phyloP scores from a whole-genome alignment of 2,888 invertebrate species.

The Tetramorium bicarinatum region DNA sequence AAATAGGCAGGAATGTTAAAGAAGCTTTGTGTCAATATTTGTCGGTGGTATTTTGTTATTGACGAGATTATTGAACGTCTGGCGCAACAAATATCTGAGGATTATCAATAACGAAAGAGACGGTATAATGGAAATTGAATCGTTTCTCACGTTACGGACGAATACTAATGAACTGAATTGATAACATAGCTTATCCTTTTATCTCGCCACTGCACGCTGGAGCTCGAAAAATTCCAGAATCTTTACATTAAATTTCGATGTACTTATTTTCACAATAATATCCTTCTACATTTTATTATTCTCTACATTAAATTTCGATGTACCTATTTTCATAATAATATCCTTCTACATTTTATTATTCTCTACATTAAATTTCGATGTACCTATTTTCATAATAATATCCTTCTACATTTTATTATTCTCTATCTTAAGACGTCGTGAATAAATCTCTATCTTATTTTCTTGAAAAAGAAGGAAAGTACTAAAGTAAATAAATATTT shows the following conservation, averaged over 20 bases:
- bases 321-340: not conserved
- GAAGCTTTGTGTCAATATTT: constrained; percentile 46
- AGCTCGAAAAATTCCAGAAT: not conserved
- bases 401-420: not conserved
- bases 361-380: not conserved
- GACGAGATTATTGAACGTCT: constrained; percentile 41
- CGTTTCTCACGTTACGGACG: not conserved
- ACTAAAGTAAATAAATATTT: not conserved
- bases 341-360: too few species aligned
- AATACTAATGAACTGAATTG: constrained; percentile 6
- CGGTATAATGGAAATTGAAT: constrained; percentile 26
- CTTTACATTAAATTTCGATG: not conserved
- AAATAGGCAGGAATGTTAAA: constrained; percentile 25
- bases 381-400: not conserved
- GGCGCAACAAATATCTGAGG: constrained; percentile 17
- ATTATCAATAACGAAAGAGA: constrained; percentile 21
- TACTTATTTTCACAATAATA: not conserved
- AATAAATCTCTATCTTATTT: not conserved
- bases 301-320: not conserved
- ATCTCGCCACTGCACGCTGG: not conserved
- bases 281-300: too few species aligned
- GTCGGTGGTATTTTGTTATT: constrained; percentile 29
- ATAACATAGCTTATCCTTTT: constrained; percentile 1
- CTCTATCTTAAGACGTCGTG: not conserved
- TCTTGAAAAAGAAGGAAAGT: not conserved